phyloP scores from a whole-genome alignment of 2,797 vertebrate species.

The Carduelis carduelis region DNA sequence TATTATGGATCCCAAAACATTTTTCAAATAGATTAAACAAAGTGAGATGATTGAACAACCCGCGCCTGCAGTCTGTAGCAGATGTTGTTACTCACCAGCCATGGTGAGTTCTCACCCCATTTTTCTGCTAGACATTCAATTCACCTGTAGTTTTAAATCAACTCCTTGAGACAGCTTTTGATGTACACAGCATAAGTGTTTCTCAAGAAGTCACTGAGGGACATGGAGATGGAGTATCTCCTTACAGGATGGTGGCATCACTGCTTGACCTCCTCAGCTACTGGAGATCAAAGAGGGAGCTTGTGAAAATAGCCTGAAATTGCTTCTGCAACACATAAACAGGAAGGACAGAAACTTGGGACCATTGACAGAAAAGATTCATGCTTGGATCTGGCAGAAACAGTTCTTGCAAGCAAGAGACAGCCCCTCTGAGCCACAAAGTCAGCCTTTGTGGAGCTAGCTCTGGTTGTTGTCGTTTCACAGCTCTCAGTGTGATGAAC shows the following conservation, averaged over 20 bases:
- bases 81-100: not conserved
- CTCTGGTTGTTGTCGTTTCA: not conserved
- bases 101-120: not conserved
- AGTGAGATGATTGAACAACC: not conserved
- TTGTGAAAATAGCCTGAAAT: not conserved
- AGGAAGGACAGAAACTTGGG: not conserved
- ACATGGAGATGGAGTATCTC: not conserved
- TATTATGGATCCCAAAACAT: not conserved
- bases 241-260: not conserved
- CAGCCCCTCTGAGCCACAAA: not conserved
- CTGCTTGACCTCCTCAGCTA: not conserved
- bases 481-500: not conserved
- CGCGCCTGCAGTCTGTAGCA: not conserved
- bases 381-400: not conserved
- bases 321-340: not conserved
- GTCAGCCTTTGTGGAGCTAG: not conserved
- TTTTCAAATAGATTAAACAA: not conserved
- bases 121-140: not conserved
- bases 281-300: not conserved
- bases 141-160: not conserved
- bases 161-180: not conserved
- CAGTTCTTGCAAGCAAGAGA: not conserved
- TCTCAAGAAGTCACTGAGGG: not conserved
- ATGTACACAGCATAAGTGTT: not conserved
- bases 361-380: not conserved